A percentile compares a stretch with the other conserved stretches of the same genome.
Evolutionary conservation across 2,113 vertebrate genomes (phyloP).

Genomic region (Microcebus jonahi): DNA sequence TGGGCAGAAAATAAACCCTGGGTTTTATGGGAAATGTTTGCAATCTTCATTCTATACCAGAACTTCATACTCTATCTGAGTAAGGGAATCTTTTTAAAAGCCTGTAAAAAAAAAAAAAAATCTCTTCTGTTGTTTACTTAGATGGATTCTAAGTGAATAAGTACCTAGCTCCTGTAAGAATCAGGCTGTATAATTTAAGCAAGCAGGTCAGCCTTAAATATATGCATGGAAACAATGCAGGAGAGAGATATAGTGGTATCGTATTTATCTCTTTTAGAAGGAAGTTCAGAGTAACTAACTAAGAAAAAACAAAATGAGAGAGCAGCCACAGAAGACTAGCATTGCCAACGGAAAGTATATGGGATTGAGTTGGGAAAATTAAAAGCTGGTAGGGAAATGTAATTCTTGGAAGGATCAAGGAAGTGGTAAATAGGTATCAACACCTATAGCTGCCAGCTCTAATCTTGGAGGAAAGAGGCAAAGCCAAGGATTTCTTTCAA

Average conservation of each 20-base stretch:
- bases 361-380: background rate
- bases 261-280: background rate
- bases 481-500: background rate
- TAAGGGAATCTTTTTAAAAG: constrained; percentile 28
- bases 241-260: background rate
- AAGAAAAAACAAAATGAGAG: background rate
- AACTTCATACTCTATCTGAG: constrained; percentile 3
- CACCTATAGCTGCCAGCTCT: background rate
- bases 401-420: background rate
- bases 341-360: background rate
- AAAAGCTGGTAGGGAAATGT: background rate
- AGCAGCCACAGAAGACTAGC: background rate
- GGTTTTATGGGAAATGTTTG: constrained; percentile 69
- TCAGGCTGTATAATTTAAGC: background rate
- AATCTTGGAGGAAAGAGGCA: background rate
- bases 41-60: background rate
- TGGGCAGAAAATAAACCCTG: constrained; percentile 74
- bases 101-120: background rate
- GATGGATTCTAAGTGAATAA: constrained; percentile 20
- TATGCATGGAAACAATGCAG: background rate
- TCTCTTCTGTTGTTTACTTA: constrained; percentile 40
- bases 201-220: background rate
- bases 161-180: background rate
- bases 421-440: background rate
- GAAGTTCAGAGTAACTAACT: background rate